These are phyloP conservation scores for Delphinapterus leucas DNA, from an alignment of 2,113 vertebrate species.

Conservation along the genomic window DNA sequence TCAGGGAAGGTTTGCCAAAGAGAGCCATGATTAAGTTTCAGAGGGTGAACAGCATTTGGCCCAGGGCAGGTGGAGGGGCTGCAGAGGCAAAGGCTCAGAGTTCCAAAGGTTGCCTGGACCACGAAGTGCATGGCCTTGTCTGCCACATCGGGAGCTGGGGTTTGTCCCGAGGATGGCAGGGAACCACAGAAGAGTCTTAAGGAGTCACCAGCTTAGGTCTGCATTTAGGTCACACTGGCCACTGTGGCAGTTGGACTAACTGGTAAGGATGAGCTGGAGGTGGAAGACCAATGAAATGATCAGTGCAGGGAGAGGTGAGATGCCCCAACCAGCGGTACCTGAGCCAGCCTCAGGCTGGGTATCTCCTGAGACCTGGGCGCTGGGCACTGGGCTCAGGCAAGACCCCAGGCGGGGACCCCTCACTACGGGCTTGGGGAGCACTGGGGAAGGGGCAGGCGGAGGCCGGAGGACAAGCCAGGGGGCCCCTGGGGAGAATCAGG, in stretches of 20 bases:
- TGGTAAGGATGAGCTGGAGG: not conserved
- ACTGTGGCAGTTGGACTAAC: not conserved
- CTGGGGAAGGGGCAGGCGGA: not conserved
- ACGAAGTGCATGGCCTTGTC: not conserved
- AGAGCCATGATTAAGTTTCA: too few species aligned
- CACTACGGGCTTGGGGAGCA: not conserved
- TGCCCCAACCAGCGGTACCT: rapidly evolving
- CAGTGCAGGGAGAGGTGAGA: not conserved
- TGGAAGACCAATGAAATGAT: not conserved
- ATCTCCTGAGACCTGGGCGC: not conserved
- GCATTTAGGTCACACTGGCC: not conserved
- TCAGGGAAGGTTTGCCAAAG: not conserved
- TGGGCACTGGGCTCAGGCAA: not conserved
- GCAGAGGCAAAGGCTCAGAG: not conserved
- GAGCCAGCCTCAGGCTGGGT: not conserved
- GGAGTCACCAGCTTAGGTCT: not conserved
- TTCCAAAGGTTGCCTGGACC: not conserved
- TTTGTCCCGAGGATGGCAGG: not conserved
- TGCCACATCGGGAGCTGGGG: not conserved
- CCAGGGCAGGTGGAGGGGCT: not conserved
- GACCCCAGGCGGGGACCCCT: not conserved
- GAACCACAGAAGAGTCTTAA: not conserved
- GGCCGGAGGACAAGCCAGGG: too few species aligned
- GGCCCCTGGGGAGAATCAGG: not conserved
- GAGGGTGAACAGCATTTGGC: not conserved